Evolutionary conservation across 64 coral and sea anemone species (phyloP).

Genomic region (Actinia equina): DNA sequence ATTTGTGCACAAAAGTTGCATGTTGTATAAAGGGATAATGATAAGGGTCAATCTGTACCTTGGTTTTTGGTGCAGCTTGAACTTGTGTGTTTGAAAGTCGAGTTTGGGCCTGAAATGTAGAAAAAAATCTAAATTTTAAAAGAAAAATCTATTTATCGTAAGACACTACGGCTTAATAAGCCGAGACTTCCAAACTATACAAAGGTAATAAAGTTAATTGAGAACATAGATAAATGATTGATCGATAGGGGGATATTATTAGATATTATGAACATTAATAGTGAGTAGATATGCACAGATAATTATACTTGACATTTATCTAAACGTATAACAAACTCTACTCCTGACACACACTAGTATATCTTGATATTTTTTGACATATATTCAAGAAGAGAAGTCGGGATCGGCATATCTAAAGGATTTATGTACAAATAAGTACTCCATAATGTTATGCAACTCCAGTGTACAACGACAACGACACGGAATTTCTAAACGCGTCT

Average conservation of each 20-base stretch:
- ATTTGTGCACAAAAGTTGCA: no score
- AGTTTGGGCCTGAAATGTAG: not conserved
- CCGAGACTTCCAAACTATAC: not conserved
- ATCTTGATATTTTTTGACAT: no score
- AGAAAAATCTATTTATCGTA: not conserved
- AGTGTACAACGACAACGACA: no score
- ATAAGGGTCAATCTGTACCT: not conserved
- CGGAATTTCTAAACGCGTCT: not conserved
- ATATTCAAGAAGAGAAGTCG: not conserved
- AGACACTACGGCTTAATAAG: no score
- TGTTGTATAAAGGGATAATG: no score
- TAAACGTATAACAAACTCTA: no score
- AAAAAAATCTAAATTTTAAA: not conserved
- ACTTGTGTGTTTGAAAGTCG: not conserved
- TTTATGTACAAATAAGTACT: not conserved
- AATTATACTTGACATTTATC: no score
- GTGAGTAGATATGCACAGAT: not conserved
- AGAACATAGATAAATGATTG: not conserved
- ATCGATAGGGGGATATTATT: no score
- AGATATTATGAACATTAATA: not conserved
- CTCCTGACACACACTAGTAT: no score
- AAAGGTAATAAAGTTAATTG: not conserved
- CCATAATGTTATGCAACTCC: not conserved
- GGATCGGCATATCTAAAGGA: not conserved
- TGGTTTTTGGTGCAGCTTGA: not conserved